A percentile compares a stretch with the other conserved stretches of the same genome.
phyloP scores from a whole-genome alignment of 2,888 invertebrate species.

The Molanna angustata region DNA sequence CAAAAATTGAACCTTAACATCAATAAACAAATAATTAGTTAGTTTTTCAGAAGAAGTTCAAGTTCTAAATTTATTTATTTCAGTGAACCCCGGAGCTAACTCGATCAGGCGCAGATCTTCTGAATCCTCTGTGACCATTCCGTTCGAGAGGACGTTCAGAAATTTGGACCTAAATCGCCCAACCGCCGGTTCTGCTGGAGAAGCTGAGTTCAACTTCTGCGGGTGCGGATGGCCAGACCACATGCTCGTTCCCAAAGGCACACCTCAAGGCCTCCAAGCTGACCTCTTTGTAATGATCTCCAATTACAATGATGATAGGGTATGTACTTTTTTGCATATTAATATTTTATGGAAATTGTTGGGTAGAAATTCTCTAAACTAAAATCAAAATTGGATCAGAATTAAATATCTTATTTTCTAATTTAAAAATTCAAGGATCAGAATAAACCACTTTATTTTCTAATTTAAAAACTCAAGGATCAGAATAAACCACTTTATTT shows the following conservation, averaged over 20 bases:
- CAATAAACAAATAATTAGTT: too few species aligned
- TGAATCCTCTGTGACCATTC: slow-evolving; percentile 79
- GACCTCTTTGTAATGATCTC: slow-evolving; percentile 78
- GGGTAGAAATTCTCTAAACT: too few species aligned
- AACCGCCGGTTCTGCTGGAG: slow-evolving; percentile 49
- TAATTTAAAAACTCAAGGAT: too few species aligned
- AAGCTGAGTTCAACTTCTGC: slow-evolving; percentile 72
- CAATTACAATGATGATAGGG: slow-evolving; percentile 66
- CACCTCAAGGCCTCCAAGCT: slow-evolving; percentile 59
- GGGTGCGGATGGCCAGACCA: slow-evolving; percentile 89
- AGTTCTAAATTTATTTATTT: slow-evolving; percentile 16
- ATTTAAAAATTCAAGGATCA: too few species aligned
- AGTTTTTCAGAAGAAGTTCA: too few species aligned
- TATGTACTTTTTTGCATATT: too few species aligned
- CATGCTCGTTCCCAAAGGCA: slow-evolving; percentile 74
- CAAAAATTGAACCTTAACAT: neutral
- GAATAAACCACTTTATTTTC: too few species aligned
- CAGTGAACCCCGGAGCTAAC: slow-evolving; percentile 68
- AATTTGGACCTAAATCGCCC: slow-evolving; percentile 63
- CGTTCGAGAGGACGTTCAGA: slow-evolving; percentile 78
- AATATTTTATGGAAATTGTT: too few species aligned
- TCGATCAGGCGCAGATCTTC: slow-evolving; percentile 62
- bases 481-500: too few species aligned
- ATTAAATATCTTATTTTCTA: too few species aligned
- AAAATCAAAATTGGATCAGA: too few species aligned